Evolutionary conservation across 2,888 invertebrate species (phyloP).

Genomic region (Mesorhabditis sp.): DNA sequence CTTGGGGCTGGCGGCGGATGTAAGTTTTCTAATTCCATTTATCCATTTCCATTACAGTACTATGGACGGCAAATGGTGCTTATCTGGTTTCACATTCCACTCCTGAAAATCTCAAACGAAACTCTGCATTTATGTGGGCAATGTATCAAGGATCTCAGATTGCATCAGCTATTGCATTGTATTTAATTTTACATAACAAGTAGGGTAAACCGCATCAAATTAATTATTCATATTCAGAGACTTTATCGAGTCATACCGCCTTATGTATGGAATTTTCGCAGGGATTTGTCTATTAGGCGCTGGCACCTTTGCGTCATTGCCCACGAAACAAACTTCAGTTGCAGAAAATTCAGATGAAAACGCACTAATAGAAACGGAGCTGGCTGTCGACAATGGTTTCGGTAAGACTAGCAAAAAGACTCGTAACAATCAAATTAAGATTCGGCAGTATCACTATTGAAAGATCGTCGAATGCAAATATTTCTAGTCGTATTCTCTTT

Average conservation of each 20-base stretch:
- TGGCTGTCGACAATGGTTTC: too few relatives aligned
- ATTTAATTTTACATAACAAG: background rate
- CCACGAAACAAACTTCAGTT: background rate
- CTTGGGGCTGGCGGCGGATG: background rate
- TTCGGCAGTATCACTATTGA: background rate
- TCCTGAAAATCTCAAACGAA: background rate
- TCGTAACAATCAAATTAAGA: too few relatives aligned
- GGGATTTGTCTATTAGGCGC: background rate
- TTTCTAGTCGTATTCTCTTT: background rate
- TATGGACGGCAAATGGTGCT: background rate
- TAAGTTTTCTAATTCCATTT: background rate
- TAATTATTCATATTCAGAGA: background rate
- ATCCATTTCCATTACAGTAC: background rate
- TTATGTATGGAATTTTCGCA: background rate
- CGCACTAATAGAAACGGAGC: too few relatives aligned
- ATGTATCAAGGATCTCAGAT: slow-evolving; percentile 1
- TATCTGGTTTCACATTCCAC: background rate
- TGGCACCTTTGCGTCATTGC: background rate
- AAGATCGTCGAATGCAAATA: background rate
- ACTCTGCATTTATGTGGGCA: background rate
- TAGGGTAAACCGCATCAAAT: background rate
- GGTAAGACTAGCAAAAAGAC: too few relatives aligned
- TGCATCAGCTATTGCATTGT: background rate
- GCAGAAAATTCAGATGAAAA: background rate
- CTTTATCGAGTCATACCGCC: background rate